Conservation (phyloP, 2,797 vertebrate genomes). For the Sebastes vulpes region DNA sequence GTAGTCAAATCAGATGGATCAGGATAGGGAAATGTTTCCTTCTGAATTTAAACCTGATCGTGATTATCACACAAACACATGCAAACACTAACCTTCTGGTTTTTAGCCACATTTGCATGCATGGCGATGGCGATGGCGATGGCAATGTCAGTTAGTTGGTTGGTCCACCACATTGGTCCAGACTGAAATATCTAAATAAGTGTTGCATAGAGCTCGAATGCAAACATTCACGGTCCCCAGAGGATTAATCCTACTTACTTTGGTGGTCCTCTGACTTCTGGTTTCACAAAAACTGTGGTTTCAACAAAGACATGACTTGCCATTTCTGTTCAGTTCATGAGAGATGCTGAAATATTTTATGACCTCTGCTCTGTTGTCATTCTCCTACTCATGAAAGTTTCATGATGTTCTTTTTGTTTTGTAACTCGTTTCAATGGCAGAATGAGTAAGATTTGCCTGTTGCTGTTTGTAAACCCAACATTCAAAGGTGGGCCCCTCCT, state of each 20-base stretch:
- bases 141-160: neutral
- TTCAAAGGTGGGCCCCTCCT: no score
- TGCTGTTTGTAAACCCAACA: no score
- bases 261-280: neutral
- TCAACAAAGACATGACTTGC: neutral
- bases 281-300: neutral
- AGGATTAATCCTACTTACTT: neutral
- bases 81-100: neutral
- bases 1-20: neutral
- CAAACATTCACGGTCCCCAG: neutral
- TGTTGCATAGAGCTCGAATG: neutral
- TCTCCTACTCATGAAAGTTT: neutral
- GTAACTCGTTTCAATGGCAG: neutral
- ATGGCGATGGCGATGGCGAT: neutral
- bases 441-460: no score
- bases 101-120: neutral
- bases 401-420: neutral
- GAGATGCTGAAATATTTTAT: conserved; percentile 12
- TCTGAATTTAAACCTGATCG: neutral
- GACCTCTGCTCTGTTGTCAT: neutral
- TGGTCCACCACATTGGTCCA: neutral
- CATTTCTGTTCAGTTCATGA: neutral
- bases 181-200: neutral
- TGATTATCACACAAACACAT: neutral
- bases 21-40: neutral